These are phyloP conservation scores for Arothron firmamentum DNA, from an alignment of 2,113 vertebrate genomes.

Conservation along the genomic window DNA sequence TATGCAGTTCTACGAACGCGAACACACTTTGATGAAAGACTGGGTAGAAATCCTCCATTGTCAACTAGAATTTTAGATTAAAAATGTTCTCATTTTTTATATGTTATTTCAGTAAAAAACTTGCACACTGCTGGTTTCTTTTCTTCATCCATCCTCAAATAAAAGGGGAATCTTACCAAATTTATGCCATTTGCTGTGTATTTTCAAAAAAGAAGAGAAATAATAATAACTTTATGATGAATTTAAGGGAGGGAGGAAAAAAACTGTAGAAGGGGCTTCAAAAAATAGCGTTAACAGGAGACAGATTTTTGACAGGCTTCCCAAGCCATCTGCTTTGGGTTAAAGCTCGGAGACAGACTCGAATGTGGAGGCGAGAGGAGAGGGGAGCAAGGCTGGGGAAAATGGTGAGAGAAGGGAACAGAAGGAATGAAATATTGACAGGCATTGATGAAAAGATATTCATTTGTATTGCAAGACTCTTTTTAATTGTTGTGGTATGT, in stretches of 20 bases:
- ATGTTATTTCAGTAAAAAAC: slow-evolving; percentile 33
- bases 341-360: slow-evolving; percentile 73
- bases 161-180: slow-evolving; percentile 61
- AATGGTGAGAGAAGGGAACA: slow-evolving; percentile 47
- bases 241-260: slow-evolving; percentile 56
- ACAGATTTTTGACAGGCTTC: slow-evolving; percentile 88
- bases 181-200: slow-evolving; percentile 85
- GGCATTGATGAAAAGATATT: slow-evolving; percentile 37
- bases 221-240: slow-evolving; percentile 77
- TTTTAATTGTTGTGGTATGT: slow-evolving; percentile 32
- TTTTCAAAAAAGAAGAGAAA: slow-evolving; percentile 36
- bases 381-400: slow-evolving; percentile 44
- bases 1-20: no score
- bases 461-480: slow-evolving; percentile 32
- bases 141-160: slow-evolving; percentile 42
- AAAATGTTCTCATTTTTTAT: background rate
- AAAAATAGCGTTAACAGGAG: slow-evolving; percentile 82
- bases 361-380: slow-evolving; percentile 48
- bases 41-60: no score
- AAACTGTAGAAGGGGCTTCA: slow-evolving; percentile 67
- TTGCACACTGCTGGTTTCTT: slow-evolving; percentile 27
- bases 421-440: slow-evolving; percentile 54
- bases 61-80: no score
- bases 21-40: no score
- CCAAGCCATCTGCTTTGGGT: slow-evolving; percentile 86